Evolutionary conservation across 2,888 invertebrate species (phyloP).

Genomic region (Suillia variegata): DNA sequence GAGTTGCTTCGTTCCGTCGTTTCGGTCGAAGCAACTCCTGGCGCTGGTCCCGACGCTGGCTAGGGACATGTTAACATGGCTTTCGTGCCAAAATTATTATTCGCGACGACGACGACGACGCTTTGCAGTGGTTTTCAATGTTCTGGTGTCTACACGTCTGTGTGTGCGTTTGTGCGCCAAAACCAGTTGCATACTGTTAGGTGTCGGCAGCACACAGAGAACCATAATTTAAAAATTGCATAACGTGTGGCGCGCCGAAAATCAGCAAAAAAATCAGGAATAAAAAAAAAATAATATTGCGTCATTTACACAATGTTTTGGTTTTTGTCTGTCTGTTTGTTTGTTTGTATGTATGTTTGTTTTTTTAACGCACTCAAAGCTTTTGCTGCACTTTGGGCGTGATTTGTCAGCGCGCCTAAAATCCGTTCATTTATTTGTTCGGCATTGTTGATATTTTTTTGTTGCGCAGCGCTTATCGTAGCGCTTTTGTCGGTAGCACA

Average conservation of each 20-base stretch:
- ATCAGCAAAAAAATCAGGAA: conserved; percentile 9
- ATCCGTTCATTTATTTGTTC: conserved; percentile 27
- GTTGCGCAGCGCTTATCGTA: not conserved
- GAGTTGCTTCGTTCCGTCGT: not conserved
- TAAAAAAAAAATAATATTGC: not conserved
- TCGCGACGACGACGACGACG: conserved; percentile 46
- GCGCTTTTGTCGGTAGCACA: not conserved
- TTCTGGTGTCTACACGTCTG: not conserved
- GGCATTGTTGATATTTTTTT: too few species aligned
- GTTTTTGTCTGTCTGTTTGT: conserved; percentile 8
- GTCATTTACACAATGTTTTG: conserved; percentile 8
- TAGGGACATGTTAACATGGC: conserved; percentile 60
- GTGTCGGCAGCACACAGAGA: conserved; percentile 27
- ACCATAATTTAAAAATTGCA: conserved; percentile 37
- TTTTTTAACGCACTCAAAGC: conserved; percentile 18
- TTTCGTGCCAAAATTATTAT: conserved; percentile 59
- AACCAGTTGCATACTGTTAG: conserved; percentile 43
- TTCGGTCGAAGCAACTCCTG: not conserved
- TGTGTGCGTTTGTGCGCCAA: not conserved
- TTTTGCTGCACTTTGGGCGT: conserved; percentile 7
- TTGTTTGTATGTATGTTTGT: not conserved
- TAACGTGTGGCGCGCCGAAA: conserved; percentile 27
- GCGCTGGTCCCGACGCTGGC: conserved; percentile 34
- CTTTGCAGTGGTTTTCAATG: conserved; percentile 38
- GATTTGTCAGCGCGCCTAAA: conserved; percentile 56